phyloP scores from a whole-genome alignment of 2,113 vertebrate genomes.

The Felis chaus region DNA sequence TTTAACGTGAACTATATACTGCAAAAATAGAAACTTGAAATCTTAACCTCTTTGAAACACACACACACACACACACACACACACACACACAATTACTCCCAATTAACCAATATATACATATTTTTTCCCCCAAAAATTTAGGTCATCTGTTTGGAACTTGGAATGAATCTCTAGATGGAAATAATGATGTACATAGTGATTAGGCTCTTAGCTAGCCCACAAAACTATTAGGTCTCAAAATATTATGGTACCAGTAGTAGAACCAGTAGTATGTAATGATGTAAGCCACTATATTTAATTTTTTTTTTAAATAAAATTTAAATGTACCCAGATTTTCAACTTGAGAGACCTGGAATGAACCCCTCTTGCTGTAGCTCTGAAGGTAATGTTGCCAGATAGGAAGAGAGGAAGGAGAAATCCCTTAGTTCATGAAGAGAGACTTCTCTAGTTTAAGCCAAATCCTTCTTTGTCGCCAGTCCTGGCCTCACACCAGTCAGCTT shows the following conservation, averaged over 20 bases:
- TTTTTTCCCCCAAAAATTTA: background rate
- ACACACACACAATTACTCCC: background rate
- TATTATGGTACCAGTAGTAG: background rate
- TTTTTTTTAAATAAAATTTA: background rate
- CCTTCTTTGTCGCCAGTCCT: background rate
- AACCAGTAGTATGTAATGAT: background rate
- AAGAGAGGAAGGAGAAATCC: background rate
- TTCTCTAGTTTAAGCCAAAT: background rate
- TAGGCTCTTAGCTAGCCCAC: background rate
- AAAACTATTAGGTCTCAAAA: background rate
- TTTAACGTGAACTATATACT: background rate
- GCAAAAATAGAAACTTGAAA: background rate
- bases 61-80: background rate
- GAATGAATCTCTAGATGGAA: background rate
- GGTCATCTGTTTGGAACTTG: background rate
- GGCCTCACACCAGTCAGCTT: background rate
- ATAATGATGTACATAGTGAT: background rate
- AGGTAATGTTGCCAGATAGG: background rate
- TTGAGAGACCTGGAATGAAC: background rate
- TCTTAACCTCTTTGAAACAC: background rate
- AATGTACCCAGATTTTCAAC: background rate
- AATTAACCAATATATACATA: background rate
- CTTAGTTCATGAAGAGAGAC: background rate
- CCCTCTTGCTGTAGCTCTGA: background rate
- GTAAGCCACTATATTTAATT: background rate